These are phyloP conservation scores for Brachyptera putata DNA, from an alignment of 2,888 invertebrate species.

Conservation along the genomic window DNA sequence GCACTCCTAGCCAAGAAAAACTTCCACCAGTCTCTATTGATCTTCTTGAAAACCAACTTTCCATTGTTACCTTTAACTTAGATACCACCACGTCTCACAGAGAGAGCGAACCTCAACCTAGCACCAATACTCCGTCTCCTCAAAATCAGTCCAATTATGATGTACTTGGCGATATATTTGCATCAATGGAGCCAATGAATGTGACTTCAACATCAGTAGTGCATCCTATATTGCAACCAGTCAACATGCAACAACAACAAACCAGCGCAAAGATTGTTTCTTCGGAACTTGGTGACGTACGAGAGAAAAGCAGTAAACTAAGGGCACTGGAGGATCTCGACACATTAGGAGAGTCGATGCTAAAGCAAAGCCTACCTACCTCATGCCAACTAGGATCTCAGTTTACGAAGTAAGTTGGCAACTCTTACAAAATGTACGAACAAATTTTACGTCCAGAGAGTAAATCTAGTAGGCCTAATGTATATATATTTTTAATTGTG, in stretches of 20 bases:
- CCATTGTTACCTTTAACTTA: background rate
- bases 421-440: too few species aligned
- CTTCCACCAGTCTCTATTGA: slow-evolving; percentile 32
- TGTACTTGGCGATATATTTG: slow-evolving; percentile 32
- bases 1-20: slow-evolving; percentile 43
- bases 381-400: slow-evolving; percentile 45
- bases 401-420: slow-evolving; percentile 47
- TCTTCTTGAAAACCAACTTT: slow-evolving; percentile 21
- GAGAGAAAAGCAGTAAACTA: slow-evolving; percentile 45
- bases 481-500: too few species aligned
- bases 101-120: background rate
- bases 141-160: slow-evolving; percentile 27
- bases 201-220: background rate
- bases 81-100: background rate
- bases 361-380: slow-evolving; percentile 62
- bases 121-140: background rate
- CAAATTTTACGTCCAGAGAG: too few species aligned
- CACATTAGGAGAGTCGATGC: slow-evolving; percentile 71
- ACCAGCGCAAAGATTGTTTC: background rate
- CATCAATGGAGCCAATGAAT: slow-evolving; percentile 10
- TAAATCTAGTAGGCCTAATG: too few species aligned
- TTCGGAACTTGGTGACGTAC: slow-evolving; percentile 23
- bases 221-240: slow-evolving; percentile 8
- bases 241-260: background rate
- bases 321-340: slow-evolving; percentile 72